Conservation (phyloP, 2,797 vertebrate genomes). For the Platalea minor region DNA sequence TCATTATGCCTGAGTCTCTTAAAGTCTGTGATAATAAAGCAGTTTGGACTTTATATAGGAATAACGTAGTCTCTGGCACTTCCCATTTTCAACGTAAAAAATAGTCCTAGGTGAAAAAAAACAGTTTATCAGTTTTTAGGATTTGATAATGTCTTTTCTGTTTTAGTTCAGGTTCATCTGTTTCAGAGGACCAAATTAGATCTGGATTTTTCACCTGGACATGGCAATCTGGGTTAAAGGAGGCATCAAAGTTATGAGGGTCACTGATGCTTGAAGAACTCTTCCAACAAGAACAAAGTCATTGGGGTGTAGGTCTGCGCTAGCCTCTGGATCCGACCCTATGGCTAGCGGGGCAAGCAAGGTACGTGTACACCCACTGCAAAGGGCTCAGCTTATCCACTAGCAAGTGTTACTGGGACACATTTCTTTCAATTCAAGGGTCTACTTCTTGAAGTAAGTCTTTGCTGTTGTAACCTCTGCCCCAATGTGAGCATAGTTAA, state of each 20-base stretch:
- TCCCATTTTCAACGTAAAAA: accelerated
- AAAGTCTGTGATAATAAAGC: not conserved
- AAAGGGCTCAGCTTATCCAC: not conserved
- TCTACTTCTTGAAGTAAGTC: not conserved
- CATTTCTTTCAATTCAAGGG: accelerated
- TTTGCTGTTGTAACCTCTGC: not conserved
- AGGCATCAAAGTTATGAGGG: no score
- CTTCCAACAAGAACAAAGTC: not conserved
- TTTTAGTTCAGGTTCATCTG: not conserved
- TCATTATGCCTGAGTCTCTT: not conserved
- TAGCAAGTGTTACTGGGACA: not conserved
- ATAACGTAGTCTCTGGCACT: not conserved
- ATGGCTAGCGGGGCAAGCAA: accelerated
- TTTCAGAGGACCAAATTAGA: not conserved
- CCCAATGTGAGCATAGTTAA: accelerated
- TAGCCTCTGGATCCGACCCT: not conserved
- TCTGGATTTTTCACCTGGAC: not conserved
- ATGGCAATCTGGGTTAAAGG: not conserved
- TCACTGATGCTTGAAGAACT: not conserved
- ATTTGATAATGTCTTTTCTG: not conserved
- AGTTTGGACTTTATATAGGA: not conserved
- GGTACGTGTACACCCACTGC: accelerated
- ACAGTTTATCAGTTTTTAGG: not conserved
- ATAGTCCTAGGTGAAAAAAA: not conserved
- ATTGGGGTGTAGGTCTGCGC: not conserved